Percentiles rank a stretch among this genome's conserved stretches.
Conservation (phyloP, 2,797 vertebrate species). For the Sebastes glaucus region DNA sequence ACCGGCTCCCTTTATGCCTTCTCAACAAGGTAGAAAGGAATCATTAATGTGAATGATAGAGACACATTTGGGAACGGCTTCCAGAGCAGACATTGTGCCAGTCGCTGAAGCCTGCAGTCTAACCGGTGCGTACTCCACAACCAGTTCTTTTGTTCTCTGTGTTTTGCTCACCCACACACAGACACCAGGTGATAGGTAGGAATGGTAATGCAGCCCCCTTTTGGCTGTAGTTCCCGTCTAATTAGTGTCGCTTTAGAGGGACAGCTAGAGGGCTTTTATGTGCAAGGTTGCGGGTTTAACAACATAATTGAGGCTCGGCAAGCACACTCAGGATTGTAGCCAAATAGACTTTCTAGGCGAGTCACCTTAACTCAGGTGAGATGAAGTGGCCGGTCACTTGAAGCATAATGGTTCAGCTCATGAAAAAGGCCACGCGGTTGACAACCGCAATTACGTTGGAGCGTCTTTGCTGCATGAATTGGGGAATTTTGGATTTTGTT, state of each 20-base stretch:
- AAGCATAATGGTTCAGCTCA: constrained; percentile 28
- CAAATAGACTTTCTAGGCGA: constrained; percentile 49
- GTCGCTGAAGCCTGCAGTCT: constrained; percentile 8
- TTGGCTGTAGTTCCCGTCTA: constrained; percentile 62
- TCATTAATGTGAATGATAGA: constrained; percentile 43
- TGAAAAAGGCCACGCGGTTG: constrained; percentile 25
- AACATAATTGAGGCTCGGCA: constrained; percentile 69
- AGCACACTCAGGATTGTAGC: constrained; percentile 31
- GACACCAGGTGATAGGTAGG: constrained; percentile 42
- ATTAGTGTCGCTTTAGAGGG: constrained; percentile 74
- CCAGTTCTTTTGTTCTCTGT: constrained; percentile 14
- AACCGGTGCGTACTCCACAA: background rate
- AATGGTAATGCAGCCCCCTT: constrained; percentile 61
- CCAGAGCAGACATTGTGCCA: constrained; percentile 17
- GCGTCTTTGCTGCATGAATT: constrained; percentile 20
- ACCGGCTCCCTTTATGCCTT: constrained; percentile 28
- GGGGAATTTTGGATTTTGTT: constrained; percentile 9
- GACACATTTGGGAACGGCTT: constrained; percentile 14
- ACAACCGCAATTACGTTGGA: constrained; percentile 17
- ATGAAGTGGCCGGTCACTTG: constrained; percentile 30
- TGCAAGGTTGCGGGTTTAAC: constrained; percentile 72
- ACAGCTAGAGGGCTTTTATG: constrained; percentile 64
- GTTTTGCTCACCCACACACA: constrained; percentile 29
- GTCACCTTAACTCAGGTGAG: constrained; percentile 49
- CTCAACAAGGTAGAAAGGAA: constrained; percentile 47